These are phyloP conservation scores for Alviniconcha strummeri DNA, from an alignment of 2,888 invertebrate genomes.

Conservation along the genomic window DNA sequence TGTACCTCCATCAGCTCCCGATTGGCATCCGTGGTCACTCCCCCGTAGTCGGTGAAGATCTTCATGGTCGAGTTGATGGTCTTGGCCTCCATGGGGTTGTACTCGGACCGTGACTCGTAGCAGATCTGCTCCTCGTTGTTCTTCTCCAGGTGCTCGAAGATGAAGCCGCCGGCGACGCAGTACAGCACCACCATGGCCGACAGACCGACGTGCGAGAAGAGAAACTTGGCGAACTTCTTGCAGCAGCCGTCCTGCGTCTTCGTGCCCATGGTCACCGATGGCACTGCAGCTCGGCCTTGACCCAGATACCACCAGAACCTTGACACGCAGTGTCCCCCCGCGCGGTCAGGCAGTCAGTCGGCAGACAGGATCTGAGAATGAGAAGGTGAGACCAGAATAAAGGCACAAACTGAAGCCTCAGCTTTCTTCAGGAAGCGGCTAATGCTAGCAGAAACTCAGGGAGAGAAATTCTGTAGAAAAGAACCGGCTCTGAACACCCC, in stretches of 20 bases:
- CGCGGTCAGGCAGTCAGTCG: neutral
- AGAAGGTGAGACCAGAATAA: no score
- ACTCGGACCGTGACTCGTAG: constrained; percentile 65
- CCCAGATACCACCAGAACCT: no score
- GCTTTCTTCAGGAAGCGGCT: no score
- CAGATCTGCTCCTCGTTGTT: constrained; percentile 71
- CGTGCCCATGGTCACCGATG: constrained; percentile 35
- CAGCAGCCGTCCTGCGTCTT: constrained; percentile 54
- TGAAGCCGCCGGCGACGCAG: constrained; percentile 72
- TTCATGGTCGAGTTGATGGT: constrained; percentile 62
- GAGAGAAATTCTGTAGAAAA: no score
- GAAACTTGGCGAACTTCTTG: constrained; percentile 67
- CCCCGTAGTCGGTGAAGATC: constrained; percentile 53
- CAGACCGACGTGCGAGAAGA: constrained; percentile 72
- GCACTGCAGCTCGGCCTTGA: neutral
- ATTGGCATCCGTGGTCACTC: constrained; percentile 52
- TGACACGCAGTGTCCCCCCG: neutral
- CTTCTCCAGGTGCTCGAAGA: constrained; percentile 72
- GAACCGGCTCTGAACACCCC: no score
- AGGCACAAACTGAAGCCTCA: no score
- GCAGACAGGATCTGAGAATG: neutral
- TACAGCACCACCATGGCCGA: constrained; percentile 70
- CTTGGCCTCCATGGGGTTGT: constrained; percentile 62
- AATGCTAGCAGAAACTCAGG: no score
- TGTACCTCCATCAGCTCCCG: constrained; percentile 62